Evolutionary conservation across 2,888 invertebrate genomes (phyloP), one percentile per base, ranked within the genome.

Genomic region (Rhabditoides inermis): DNA sequence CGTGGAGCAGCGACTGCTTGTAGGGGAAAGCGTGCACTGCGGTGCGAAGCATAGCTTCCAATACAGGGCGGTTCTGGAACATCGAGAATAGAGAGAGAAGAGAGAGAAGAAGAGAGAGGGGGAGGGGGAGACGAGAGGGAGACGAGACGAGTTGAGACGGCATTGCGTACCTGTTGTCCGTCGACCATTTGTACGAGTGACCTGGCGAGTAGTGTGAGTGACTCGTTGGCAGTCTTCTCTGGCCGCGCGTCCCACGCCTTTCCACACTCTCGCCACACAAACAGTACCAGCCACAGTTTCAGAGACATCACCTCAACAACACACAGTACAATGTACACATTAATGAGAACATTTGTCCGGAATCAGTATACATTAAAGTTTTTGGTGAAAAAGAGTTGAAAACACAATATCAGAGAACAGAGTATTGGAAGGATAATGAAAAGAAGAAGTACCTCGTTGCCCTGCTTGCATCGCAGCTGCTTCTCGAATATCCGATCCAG

Each of bases 11-110:
- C 68, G 88, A 87, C 73, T 94, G 90, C 73, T 87, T 83, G 73
- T 84, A 90, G 0, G 90, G 90, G 77, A 92, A 98, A 73, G 88
- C 87, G 58, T 88, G 82, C 0, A 94, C 85, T 45, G 86, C 85
- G 75, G 90, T 88, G 49, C 88, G 84, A 4, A 98, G 79, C 72
- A 92, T 85, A 20, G 80, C 77, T 63, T 86, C 85, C 60, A 84
- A 80, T 55, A 70, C 68, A 48, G 70, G 80, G n/a, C n/a, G n/a
- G n/a, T n/a, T n/a, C n/a, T n/a, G n/a, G n/a, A n/a, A n/a, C n/a
- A n/a, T n/a, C n/a, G n/a, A n/a, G n/a, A n/a, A n/a, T n/a, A n/a
- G n/a, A n/a, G n/a, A n/a, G n/a, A n/a, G n/a, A n/a, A n/a, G n/a
- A n/a, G n/a, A n/a, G n/a, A n/a, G n/a, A n/a, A n/a, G n/a, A n/a